These are phyloP conservation scores for Megalops cyprinoides DNA, from an alignment of 2,797 vertebrate genomes.

Conservation along the genomic window DNA sequence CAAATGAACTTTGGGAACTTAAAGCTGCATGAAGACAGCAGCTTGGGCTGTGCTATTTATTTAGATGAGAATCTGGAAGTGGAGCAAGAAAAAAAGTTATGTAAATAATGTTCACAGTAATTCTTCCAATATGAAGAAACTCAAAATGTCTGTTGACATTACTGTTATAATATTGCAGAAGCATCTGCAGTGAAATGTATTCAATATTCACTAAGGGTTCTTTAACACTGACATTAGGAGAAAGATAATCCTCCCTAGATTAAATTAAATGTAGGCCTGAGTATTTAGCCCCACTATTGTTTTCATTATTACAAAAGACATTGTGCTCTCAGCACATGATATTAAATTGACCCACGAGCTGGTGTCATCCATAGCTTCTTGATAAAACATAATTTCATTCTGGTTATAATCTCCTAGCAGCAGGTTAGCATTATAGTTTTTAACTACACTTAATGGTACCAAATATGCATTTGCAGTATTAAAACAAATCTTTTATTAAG, in stretches of 20 bases:
- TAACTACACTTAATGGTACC: slow-evolving; percentile 70
- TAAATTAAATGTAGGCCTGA: slow-evolving; percentile 76
- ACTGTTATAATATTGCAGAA: slow-evolving; percentile 56
- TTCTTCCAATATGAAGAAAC: slow-evolving; percentile 74
- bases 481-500: slow-evolving; percentile 70
- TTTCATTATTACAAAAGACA: slow-evolving; percentile 72
- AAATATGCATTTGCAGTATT: slow-evolving; percentile 73
- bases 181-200: slow-evolving; percentile 74
- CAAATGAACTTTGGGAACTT: neutral
- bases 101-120: slow-evolving; percentile 66
- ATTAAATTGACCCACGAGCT: slow-evolving; percentile 58
- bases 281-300: slow-evolving; percentile 76
- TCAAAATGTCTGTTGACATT: slow-evolving; percentile 75
- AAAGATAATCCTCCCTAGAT: slow-evolving; percentile 76
- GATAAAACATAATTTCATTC: slow-evolving; percentile 65
- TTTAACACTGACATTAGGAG: slow-evolving; percentile 67
- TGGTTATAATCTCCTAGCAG: slow-evolving; percentile 70
- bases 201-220: slow-evolving; percentile 72
- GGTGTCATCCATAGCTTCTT: slow-evolving; percentile 56
- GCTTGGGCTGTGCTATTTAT: neutral
- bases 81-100: no score
- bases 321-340: slow-evolving; percentile 58
- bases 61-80: no score
- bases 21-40: neutral
- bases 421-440: slow-evolving; percentile 77